A percentile compares a stretch with the other conserved stretches of the same genome.
Evolutionary conservation across 2,113 vertebrate genomes (phyloP).

Genomic region (Sakesphorus luctuosus): DNA sequence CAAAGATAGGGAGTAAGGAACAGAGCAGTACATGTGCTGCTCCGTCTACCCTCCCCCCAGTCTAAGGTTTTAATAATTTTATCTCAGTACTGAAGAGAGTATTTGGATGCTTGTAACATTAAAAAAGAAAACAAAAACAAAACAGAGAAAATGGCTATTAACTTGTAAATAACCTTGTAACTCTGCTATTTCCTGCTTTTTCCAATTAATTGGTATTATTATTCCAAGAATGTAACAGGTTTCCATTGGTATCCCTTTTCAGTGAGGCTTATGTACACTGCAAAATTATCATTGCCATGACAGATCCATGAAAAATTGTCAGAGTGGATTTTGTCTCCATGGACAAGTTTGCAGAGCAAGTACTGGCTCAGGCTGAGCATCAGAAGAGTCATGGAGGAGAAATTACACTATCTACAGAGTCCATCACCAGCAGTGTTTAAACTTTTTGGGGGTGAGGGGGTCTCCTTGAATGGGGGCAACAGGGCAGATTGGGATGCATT

Average conservation of each 20-base stretch:
- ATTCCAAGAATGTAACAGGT: neutral
- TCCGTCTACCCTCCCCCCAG: neutral
- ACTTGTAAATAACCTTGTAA: neutral
- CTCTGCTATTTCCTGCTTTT: neutral
- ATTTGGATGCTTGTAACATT: neutral
- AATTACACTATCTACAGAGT: neutral
- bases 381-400: neutral
- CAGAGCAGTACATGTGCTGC: neutral
- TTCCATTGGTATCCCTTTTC: neutral
- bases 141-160: neutral
- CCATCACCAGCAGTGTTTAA: neutral
- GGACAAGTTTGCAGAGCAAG: neutral
- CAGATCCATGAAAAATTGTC: neutral
- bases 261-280: neutral
- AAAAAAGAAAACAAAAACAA: neutral
- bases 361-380: neutral
- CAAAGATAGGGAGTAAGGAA: neutral
- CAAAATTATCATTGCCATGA: neutral
- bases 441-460: rapidly evolving
- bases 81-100: neutral
- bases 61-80: neutral
- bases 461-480: neutral
- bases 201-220: neutral
- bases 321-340: neutral
- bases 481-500: neutral